phyloP scores from a whole-genome alignment of 2,113 vertebrate species.

The Urocitellus parryii region DNA sequence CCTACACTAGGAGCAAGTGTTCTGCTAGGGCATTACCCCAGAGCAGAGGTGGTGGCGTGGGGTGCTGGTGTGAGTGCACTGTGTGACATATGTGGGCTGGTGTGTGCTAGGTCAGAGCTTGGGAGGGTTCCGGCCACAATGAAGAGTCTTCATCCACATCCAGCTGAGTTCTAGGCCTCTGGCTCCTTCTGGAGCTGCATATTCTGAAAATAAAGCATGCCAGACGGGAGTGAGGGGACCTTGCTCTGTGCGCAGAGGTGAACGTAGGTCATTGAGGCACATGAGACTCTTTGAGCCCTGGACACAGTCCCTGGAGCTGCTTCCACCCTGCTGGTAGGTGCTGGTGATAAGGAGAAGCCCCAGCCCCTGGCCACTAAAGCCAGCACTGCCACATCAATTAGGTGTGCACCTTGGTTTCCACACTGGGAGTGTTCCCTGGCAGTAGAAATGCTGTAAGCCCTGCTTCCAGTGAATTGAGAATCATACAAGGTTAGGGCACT shows the following conservation, averaged over 20 bases:
- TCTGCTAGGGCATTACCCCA: too few relatives aligned
- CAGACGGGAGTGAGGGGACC: not conserved
- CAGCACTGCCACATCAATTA: not conserved
- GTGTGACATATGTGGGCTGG: too few relatives aligned
- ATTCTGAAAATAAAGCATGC: not conserved
- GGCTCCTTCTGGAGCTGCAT: not conserved
- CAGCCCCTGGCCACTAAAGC: not conserved
- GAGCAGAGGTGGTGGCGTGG: too few relatives aligned
- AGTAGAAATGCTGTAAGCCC: not conserved
- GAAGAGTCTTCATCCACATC: too few relatives aligned
- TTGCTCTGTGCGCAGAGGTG: not conserved
- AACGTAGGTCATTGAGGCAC: not conserved
- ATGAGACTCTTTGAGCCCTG: not conserved
- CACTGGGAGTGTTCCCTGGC: not conserved
- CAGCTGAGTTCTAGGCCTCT: too few relatives aligned
- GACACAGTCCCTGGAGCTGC: not conserved
- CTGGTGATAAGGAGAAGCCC: not conserved
- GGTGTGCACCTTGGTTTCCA: too few relatives aligned
- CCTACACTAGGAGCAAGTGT: too few relatives aligned
- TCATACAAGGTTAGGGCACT: accelerated
- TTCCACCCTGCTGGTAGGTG: not conserved
- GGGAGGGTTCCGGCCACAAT: too few relatives aligned
- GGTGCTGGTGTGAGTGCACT: too few relatives aligned
- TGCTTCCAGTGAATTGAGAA: too few relatives aligned
- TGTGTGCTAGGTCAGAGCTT: too few relatives aligned